A percentile compares a stretch with the other conserved stretches of the same genome.
Evolutionary conservation across 1,140 invertebrate genomes (phyloP).

Genomic region (Drosophila busckii): DNA sequence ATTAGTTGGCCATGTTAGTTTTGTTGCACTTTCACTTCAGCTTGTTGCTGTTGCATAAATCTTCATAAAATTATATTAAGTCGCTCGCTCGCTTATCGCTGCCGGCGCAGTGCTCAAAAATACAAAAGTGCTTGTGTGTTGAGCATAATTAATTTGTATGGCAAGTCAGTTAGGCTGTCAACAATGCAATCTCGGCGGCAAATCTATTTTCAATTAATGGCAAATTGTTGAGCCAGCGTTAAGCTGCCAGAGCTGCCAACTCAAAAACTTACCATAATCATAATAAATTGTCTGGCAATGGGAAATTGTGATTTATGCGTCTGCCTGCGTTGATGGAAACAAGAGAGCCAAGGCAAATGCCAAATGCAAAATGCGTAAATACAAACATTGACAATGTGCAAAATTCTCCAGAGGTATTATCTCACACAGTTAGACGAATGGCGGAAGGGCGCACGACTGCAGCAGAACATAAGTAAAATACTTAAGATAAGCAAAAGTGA

Average conservation of each 20-base stretch:
- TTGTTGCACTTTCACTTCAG: constrained; percentile 35
- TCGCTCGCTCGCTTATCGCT: constrained; percentile 13
- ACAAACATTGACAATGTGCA: constrained; percentile 45
- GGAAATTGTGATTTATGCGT: too few species aligned
- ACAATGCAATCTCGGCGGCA: constrained; percentile 70
- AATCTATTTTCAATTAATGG: constrained; percentile 76
- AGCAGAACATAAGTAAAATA: constrained; percentile 69
- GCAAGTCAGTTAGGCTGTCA: constrained; percentile 71
- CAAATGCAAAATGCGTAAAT: constrained; percentile 54
- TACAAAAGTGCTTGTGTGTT: background rate
- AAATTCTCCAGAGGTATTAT: constrained; percentile 36
- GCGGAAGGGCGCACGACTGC: constrained; percentile 8
- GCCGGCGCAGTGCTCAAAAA: constrained; percentile 5
- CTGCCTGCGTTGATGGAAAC: too few species aligned
- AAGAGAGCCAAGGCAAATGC: constrained; percentile 17
- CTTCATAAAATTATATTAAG: constrained; percentile 53
- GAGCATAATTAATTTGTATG: constrained; percentile 68
- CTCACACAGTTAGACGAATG: constrained; percentile 12
- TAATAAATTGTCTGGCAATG: too few species aligned
- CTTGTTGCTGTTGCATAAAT: constrained; percentile 27
- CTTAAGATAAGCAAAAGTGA: constrained; percentile 75
- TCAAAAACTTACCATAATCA: background rate
- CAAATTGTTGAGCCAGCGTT: constrained; percentile 66
- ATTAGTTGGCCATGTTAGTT: constrained; percentile 10
- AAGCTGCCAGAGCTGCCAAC: constrained; percentile 33